A percentile compares a stretch with the other conserved stretches of the same genome.
phyloP scores from a whole-genome alignment of 2,888 invertebrate species.

The Cyclophora punctaria region DNA sequence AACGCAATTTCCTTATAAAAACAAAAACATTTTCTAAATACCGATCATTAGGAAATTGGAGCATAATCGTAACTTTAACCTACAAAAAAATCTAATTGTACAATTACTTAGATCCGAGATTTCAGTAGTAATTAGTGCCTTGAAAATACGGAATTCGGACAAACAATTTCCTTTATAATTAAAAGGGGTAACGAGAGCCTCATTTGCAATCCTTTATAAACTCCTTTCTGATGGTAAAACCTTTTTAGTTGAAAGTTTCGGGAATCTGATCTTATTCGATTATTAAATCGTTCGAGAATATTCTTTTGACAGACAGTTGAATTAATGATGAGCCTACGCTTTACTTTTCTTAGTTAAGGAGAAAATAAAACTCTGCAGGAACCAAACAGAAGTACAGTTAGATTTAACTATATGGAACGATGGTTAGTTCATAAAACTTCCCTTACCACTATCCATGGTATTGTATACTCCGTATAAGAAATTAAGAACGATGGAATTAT shows the following conservation, averaged over 20 bases:
- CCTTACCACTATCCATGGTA: no score
- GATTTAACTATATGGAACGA: no score
- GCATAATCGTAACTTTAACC: constrained; percentile 17
- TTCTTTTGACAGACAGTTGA: no score
- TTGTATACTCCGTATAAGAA: no score
- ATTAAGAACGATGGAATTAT: no score
- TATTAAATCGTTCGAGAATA: no score
- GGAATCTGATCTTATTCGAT: no score
- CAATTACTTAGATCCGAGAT: constrained; percentile 40
- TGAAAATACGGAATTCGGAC: constrained; percentile 48
- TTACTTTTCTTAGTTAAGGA: no score
- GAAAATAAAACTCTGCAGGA: no score
- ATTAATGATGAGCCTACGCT: no score
- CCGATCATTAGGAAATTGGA: constrained; percentile 8
- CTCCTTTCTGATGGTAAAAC: constrained; percentile 50
- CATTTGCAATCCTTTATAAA: constrained; percentile 61
- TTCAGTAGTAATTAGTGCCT: constrained; percentile 49
- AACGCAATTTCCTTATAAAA: background rate
- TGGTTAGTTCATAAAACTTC: no score
- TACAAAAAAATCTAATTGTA: constrained; percentile 31
- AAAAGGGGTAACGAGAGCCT: constrained; percentile 47
- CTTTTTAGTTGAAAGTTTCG: constrained; percentile 12
- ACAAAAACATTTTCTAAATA: background rate
- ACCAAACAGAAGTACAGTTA: no score
- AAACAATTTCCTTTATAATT: constrained; percentile 64